Evolutionary conservation across 2,113 vertebrate genomes (phyloP), one percentile per base, ranked within the genome.

Genomic region (Dipodomys ordii): DNA sequence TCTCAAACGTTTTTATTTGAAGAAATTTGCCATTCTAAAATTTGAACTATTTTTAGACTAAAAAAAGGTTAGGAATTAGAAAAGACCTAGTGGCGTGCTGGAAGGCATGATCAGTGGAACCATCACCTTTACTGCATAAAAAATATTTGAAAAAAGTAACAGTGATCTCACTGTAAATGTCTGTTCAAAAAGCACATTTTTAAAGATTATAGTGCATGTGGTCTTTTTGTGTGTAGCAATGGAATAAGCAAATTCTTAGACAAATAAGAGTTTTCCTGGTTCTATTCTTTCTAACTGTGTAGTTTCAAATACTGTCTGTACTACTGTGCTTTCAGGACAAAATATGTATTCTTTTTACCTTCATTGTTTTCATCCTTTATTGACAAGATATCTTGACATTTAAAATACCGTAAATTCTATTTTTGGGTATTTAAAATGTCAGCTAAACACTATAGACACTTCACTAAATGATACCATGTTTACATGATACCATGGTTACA

Each of bases 1-100:
- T 82, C 32, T 71, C 19, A 62, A 15, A 78, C 27, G 28, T 44
- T 72, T 83, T 32, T 44, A 76, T 76, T 82, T 53, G 22, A 77
- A n/a, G 39, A 87, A 79, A 78, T 30, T 57, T 28, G 30, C 46
- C 27, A 11, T 91, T 93, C 94, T 9, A 83, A 81, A 88, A 90
- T 83, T 67, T 19, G 35, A 68, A 80, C 49, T 78, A 39, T 67
- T 46, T 49, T 77, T 67, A 35, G 28, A 25, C 76, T 44, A 27
- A 82, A 23, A 53, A 64, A 76, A 77, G 64, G 32, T 22, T 4
- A 46, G 12, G 20, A 72, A 62, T 77, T 92, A 62, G 13, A 68
- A 79, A 67, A 87, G 82, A 87, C 39, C 5, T 19, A 44, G 1
- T 46, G 90, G 28, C 28, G 65, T 62, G 28, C 9, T 79, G 0